Evolutionary conservation across 1,140 invertebrate genomes (phyloP), one percentile per base, ranked within the genome.

Genomic region (Lanistes nyassanus): DNA sequence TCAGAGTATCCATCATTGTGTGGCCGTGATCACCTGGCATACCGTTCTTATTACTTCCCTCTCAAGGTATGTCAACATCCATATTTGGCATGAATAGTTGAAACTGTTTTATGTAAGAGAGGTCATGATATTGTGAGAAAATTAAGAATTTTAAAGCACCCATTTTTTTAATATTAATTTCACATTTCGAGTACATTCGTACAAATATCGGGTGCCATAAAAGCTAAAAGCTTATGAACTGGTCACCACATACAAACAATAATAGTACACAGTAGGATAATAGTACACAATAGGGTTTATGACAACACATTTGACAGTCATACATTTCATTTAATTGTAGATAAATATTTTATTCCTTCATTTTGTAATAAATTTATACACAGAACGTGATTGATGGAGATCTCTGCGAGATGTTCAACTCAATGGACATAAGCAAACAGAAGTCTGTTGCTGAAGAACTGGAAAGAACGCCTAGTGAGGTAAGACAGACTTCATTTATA

Each of bases 321-420:
- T n/a, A n/a, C n/a, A 55, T 55, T 13, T 55, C 53, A 55, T n/a
- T 16, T 55, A 55, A 16, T 55, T 55, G 13, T 16, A 13, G n/a
- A n/a, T 16, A n/a, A 55, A 55, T 55, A 16, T 55, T 16, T 16
- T 13, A 55, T 55, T 55, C n/a, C n/a, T 55, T 55, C n/a, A 16
- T 16, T 55, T 55, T 55, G n/a, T n/a, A n/a, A 16, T 55, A 21
- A 29, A 42, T 66, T 84, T 90, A 13, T n/a, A n/a, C n/a, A n/a
- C 81, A 97, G 93, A 98, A 97, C 91, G 97, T 99, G 0, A 95
- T 99, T 78, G 98, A 99, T 90, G 98, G 98, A 7, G 98, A 99
- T 90, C 90, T 99, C 5, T 99, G 98, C 89, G 98, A 99, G 90
- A 97, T 99, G 90, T 99, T 97, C 88, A 98, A 98, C 86, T 98